Base-by-base conservation (phyloP, 2,888 invertebrate species). In the Cecidostiba fungosa region DNA sequence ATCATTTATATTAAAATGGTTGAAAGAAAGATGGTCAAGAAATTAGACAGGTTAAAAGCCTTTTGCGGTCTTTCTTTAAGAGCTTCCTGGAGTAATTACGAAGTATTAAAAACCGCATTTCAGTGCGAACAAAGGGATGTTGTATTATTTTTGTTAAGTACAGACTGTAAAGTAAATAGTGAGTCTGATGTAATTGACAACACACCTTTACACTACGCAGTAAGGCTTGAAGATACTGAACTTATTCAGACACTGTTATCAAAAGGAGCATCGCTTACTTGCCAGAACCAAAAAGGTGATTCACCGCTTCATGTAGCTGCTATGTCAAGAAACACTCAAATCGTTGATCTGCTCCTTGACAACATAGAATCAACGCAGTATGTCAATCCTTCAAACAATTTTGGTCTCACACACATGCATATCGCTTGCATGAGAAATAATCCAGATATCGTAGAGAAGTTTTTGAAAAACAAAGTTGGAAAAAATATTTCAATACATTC, bases 301-400 rank as follows among this genome's bases (percentile, higher is more conserved):
- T 43, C 59, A 54, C 79, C 73, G 14, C 69, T 84, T 12, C 84
- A 84, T 32, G 29, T 73, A 43, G 78, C 84, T n/a, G 54, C 66
- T 10, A 36, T 39, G 23, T 19, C 26, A 43, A 66, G 62, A 43
- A 23, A 79, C 10, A 29, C 23, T 16, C 23, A 47, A 26, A 39
- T 74, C 23, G 6, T 43, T 0, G 50, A 74, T 29, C 3, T 74
- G 3, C 32, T 74, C 8, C 39, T 74, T 12, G 2, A n/a, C 6
- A 16, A n/a, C 54, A n/a, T 54, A 19, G n/a, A 54, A 54, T 43
- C 74, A 43, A 23, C 43, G 5, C 10, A 8, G 2, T 74, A 39
- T 12, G 23, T 5, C 19, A 74, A 74, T 50, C 74, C 29, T 19
- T 23, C 26, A 26, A 74, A 74, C 16, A 16, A 74, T 8, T 10